phyloP scores from a whole-genome alignment of 2,888 invertebrate species.

The Muschampia plurimacula region DNA sequence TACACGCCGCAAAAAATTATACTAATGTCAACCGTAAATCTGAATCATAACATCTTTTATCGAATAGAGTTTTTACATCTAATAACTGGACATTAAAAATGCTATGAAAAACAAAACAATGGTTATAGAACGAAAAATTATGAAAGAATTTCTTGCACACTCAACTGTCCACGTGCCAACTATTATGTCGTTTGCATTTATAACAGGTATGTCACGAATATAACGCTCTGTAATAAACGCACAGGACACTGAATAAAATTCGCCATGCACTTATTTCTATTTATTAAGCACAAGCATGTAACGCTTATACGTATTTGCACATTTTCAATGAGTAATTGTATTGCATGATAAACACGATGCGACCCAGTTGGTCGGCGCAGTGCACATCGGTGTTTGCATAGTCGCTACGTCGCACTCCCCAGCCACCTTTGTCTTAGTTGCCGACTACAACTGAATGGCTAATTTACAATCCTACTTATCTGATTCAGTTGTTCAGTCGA shows the following conservation, averaged over 20 bases:
- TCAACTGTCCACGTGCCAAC: neutral
- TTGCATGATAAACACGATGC: slow-evolving; percentile 63
- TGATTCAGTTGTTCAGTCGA: slow-evolving; percentile 79
- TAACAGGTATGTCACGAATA: slow-evolving; percentile 6
- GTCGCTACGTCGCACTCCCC: slow-evolving; percentile 70
- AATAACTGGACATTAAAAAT: neutral
- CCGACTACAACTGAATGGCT: slow-evolving; percentile 69
- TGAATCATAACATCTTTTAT: no score
- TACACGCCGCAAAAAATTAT: no score
- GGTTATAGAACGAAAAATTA: neutral
- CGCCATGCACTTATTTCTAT: slow-evolving; percentile 29
- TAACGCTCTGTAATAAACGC: neutral
- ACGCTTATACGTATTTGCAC: slow-evolving; percentile 49
- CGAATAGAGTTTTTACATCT: no score
- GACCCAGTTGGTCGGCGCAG: slow-evolving; percentile 67
- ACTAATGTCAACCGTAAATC: no score
- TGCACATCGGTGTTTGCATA: slow-evolving; percentile 71
- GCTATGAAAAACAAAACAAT: neutral
- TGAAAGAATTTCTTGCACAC: no score
- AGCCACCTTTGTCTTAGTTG: slow-evolving; percentile 74
- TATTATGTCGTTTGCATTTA: neutral
- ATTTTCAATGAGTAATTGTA: slow-evolving; percentile 67
- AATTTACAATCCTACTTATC: slow-evolving; percentile 78
- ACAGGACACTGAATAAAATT: slow-evolving; percentile 24
- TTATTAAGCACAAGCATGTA: slow-evolving; percentile 39